Conservation (phyloP, 37 sponge, comb jelly and placozoan species). For the Agelas oroides region DNA sequence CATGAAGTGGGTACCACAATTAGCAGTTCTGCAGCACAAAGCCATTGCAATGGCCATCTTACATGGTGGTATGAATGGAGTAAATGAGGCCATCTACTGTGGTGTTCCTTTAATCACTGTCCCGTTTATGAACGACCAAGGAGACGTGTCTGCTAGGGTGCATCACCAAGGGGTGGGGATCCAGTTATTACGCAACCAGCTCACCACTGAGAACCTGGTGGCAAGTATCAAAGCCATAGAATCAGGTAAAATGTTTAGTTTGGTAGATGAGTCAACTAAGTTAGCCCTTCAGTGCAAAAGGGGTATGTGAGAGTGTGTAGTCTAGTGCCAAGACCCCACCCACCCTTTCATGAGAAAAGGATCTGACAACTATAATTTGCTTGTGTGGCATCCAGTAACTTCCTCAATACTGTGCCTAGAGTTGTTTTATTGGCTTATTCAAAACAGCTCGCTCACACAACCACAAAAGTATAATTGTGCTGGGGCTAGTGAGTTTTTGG, state of each 20-base stretch:
- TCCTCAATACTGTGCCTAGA: too few species aligned
- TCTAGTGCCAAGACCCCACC: too few species aligned
- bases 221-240: neutral
- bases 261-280: too few species aligned
- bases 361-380: too few species aligned
- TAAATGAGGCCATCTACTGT: conserved; percentile 44
- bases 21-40: conserved; percentile 33
- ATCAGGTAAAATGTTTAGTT: neutral
- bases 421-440: too few species aligned
- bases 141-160: conserved; percentile 25
- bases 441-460: too few species aligned
- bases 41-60: conserved; percentile 54
- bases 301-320: too few species aligned
- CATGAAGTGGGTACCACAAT: conserved; percentile 48
- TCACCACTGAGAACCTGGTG: neutral
- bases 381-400: too few species aligned
- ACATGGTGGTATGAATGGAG: conserved; percentile 59
- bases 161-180: neutral
- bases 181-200: neutral
- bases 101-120: conserved; percentile 51
- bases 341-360: too few species aligned
- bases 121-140: conserved; percentile 9
- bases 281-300: too few species aligned
- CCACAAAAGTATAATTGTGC: too few species aligned
- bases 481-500: too few species aligned